Conservation (phyloP, 2,113 vertebrate species). For the Rhinopomastus cyanomelas region DNA sequence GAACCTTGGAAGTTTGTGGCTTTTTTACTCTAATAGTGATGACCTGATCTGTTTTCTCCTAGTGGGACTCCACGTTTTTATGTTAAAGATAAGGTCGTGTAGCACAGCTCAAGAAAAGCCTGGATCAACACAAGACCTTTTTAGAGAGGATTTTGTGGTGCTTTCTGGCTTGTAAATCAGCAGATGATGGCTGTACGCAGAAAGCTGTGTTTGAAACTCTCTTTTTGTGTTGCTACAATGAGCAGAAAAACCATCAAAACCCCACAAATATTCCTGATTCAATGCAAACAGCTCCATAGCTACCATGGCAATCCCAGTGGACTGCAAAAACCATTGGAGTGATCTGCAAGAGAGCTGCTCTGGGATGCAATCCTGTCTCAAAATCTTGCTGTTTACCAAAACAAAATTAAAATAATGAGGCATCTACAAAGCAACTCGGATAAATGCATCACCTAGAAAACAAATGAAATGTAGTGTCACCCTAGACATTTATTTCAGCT, state of each 20-base stretch:
- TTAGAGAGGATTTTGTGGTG: background rate
- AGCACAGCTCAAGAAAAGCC: background rate
- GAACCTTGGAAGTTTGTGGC: background rate
- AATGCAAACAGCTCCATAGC: background rate
- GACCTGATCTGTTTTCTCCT: background rate
- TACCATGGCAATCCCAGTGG: background rate
- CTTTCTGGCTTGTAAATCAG: slow-evolving; percentile 15
- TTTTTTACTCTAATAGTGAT: background rate
- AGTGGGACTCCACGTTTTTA: background rate
- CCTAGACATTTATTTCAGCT: background rate
- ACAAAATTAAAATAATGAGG: background rate
- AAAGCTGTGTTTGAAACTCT: background rate
- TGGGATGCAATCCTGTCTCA: background rate
- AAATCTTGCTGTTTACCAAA: background rate
- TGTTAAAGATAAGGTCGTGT: background rate
- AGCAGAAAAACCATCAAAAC: background rate
- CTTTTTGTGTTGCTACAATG: background rate
- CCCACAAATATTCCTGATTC: background rate
- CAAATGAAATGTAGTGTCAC: background rate
- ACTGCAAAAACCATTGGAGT: background rate
- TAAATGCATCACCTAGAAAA: background rate
- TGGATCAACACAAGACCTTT: background rate
- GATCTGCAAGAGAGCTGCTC: background rate
- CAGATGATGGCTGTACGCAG: background rate
- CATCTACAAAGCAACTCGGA: background rate